Evolutionary conservation across 2,113 vertebrate species (phyloP).

Genomic region (Campylomormyrus tamandua): DNA sequence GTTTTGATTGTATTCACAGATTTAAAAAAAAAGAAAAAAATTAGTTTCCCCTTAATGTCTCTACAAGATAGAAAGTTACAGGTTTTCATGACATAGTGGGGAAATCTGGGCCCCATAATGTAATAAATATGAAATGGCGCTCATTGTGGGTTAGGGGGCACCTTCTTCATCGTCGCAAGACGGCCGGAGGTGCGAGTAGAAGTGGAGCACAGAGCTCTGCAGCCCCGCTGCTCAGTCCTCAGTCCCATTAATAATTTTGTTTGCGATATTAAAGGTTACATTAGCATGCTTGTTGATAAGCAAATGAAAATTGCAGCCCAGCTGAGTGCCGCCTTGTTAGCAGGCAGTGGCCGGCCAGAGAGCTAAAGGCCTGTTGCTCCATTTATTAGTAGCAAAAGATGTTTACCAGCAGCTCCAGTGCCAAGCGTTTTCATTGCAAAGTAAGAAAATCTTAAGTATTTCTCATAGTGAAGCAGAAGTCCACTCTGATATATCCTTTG

Average conservation of each 20-base stretch:
- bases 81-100: not conserved
- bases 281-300: slow-evolving; percentile 63
- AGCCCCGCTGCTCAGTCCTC: slow-evolving; percentile 52
- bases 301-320: slow-evolving; percentile 45
- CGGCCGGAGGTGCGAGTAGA: slow-evolving; percentile 32
- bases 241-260: slow-evolving; percentile 58
- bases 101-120: not conserved
- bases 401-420: not conserved
- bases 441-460: not conserved
- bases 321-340: slow-evolving; percentile 15
- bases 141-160: slow-evolving; percentile 28
- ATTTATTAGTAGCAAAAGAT: slow-evolving; percentile 11
- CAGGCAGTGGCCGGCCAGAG: not conserved
- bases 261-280: slow-evolving; percentile 62
- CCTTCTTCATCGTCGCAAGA: slow-evolving; percentile 41
- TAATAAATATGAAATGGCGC: not conserved
- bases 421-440: not conserved
- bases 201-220: slow-evolving; percentile 39
- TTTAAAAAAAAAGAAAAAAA: not conserved
- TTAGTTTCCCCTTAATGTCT: not conserved
- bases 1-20: not conserved
- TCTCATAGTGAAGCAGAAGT: not conserved
- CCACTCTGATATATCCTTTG: not conserved
- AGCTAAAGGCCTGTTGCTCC: not conserved
- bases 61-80: not conserved